Percentiles rank a stretch among this genome's conserved stretches.
Evolutionary conservation across 2,797 vertebrate species (phyloP).

Genomic region (Prionace glauca): DNA sequence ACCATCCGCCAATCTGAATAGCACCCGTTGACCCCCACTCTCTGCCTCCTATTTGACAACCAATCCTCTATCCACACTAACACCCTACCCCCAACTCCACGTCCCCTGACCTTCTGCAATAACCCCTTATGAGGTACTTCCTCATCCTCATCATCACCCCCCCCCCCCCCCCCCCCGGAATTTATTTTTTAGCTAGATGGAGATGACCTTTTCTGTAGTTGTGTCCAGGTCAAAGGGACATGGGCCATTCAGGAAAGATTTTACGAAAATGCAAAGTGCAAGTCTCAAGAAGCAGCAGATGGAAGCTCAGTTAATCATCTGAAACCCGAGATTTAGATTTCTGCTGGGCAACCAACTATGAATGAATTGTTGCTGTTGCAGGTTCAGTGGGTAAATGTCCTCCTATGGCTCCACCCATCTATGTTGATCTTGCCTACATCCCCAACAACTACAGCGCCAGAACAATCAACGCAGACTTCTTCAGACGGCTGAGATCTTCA

Average conservation of each 20-base stretch:
- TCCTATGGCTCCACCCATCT: slow-evolving; percentile 52
- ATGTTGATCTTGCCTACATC: slow-evolving; percentile 84
- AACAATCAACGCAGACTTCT: slow-evolving; percentile 71
- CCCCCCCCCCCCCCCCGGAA: no score
- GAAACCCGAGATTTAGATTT: background rate
- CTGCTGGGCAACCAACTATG: background rate
- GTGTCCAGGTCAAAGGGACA: background rate
- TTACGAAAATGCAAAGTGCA: background rate
- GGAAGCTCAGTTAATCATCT: background rate
- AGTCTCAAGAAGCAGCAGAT: background rate
- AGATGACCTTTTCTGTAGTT: background rate
- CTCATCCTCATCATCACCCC: no score
- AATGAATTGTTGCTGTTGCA: background rate
- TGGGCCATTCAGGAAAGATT: background rate
- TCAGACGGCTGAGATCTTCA: slow-evolving; percentile 67
- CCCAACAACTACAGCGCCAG: slow-evolving; percentile 66
- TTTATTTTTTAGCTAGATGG: background rate
- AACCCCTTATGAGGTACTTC: no score
- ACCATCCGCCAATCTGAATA: no score
- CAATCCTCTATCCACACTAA: no score
- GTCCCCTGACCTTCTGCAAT: no score
- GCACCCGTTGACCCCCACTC: no score
- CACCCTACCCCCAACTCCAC: no score
- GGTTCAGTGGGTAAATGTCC: slow-evolving; percentile 39
- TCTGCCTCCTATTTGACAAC: no score